Conservation (phyloP, 30 jellyfish, hydroid and myxozoan species). For the Morbakka virulenta region DNA sequence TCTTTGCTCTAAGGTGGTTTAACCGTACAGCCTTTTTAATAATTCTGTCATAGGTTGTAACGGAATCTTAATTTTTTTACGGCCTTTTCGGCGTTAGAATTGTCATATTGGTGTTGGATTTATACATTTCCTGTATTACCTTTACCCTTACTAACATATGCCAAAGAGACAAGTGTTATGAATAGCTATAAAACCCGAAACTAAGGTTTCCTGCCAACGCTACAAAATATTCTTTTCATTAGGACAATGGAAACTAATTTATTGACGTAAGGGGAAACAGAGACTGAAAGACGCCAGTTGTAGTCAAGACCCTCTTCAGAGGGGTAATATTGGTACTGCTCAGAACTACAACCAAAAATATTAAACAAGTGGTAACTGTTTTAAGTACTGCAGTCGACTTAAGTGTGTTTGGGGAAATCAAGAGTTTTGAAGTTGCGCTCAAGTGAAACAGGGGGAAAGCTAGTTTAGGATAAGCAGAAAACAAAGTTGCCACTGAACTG, state of each 20-base stretch:
- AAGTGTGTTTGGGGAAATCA: constrained; percentile 45
- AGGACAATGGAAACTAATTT: constrained; percentile 57
- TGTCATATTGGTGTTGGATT: too few relatives aligned
- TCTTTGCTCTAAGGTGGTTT: too few relatives aligned
- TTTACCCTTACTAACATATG: too few relatives aligned
- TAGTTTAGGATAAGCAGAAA: constrained; percentile 23
- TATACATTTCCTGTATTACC: too few relatives aligned
- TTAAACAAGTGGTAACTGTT: constrained; percentile 29
- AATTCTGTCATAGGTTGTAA: too few relatives aligned
- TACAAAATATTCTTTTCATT: too few relatives aligned
- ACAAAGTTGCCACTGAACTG: not conserved
- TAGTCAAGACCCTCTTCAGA: constrained; percentile 63
- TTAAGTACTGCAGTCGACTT: constrained; percentile 51
- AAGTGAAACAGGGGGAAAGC: constrained; percentile 21
- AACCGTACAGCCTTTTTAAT: too few relatives aligned
- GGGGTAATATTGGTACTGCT: constrained; percentile 44
- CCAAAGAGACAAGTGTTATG: too few relatives aligned
- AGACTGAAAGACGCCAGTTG: constrained; percentile 41
- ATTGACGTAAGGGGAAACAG: constrained; percentile 38
- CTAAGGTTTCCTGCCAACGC: too few relatives aligned
- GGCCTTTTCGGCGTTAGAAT: too few relatives aligned
- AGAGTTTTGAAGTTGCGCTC: constrained; percentile 48
- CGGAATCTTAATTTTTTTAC: too few relatives aligned
- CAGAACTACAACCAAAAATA: constrained; percentile 42
- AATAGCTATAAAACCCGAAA: too few relatives aligned